A percentile compares a stretch with the other conserved stretches of the same genome.
phyloP scores from a whole-genome alignment of 2,797 vertebrate species.

The Hapalemur alaotrensis region DNA sequence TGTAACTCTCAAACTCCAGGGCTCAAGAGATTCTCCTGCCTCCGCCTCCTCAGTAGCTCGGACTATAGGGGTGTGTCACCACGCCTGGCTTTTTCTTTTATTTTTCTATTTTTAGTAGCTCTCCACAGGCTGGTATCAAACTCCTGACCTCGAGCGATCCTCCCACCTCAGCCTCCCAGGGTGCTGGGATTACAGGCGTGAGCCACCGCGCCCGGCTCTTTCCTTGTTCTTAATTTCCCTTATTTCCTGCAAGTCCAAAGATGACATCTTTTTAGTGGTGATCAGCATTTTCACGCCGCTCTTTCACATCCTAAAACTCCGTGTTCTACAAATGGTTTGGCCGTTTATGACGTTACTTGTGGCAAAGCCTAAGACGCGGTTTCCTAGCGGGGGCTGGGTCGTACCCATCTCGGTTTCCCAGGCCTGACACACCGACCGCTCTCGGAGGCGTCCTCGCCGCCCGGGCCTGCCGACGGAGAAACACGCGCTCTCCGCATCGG shows the following conservation, averaged over 20 bases:
- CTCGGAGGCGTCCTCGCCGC: not conserved
- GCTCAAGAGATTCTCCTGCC: too few relatives aligned
- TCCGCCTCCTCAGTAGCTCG: too few relatives aligned
- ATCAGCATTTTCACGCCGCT: not conserved
- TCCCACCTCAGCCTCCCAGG: too few relatives aligned
- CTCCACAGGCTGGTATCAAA: too few relatives aligned
- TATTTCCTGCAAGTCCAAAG: not conserved
- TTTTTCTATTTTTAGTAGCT: too few relatives aligned
- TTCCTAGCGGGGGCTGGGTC: not conserved
- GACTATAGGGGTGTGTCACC: too few relatives aligned
- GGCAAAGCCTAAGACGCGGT: not conserved
- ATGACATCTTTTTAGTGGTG: not conserved
- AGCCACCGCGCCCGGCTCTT: too few relatives aligned
- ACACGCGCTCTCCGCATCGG: not conserved
- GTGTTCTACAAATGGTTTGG: not conserved
- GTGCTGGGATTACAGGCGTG: too few relatives aligned
- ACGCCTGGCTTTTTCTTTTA: too few relatives aligned
- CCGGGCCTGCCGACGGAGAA: fast-evolving
- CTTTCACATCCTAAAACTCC: not conserved
- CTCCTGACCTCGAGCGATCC: too few relatives aligned
- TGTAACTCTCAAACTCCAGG: too few relatives aligned
- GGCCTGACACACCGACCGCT: not conserved
- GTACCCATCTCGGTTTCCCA: not conserved
- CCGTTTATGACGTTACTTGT: not conserved
- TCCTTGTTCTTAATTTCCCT: not conserved